Conservation (phyloP, 2,888 invertebrate species). For the Byasa hedistus region DNA sequence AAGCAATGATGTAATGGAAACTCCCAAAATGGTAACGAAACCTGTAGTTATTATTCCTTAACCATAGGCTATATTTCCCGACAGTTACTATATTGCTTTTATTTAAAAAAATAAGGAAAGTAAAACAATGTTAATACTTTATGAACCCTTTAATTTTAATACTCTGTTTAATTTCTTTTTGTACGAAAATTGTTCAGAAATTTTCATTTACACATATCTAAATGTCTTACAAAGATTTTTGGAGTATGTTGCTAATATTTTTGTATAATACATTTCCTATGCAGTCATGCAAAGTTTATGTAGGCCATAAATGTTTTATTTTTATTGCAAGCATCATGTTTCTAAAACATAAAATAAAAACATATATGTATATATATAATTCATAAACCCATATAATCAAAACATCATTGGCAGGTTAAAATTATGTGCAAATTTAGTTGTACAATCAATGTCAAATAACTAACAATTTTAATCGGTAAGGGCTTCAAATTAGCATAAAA, state of each 20-base stretch:
- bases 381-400: background rate
- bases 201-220: conserved; percentile 17
- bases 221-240: conserved; percentile 13
- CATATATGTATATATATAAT: background rate
- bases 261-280: background rate
- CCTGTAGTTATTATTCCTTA: no score
- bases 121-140: conserved; percentile 48
- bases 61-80: no score
- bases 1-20: no score
- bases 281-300: conserved; percentile 4
- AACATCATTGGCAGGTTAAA: conserved; percentile 7
- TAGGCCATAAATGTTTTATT: conserved; percentile 14
- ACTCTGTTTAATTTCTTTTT: conserved; percentile 57
- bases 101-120: conserved; percentile 33
- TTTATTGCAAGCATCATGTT: conserved; percentile 15
- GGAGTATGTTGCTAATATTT: background rate
- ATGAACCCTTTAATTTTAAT: conserved; percentile 72
- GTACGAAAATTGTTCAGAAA: conserved; percentile 40
- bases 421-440: conserved; percentile 5
- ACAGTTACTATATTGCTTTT: no score
- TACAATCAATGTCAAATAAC: conserved; percentile 1
- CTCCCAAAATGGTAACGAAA: no score
- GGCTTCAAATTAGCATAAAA: conserved; percentile 10
- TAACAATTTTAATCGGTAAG: background rate
- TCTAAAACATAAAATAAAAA: background rate